Conservation (phyloP, 2,797 vertebrate species). For the Gallirallus australis region DNA sequence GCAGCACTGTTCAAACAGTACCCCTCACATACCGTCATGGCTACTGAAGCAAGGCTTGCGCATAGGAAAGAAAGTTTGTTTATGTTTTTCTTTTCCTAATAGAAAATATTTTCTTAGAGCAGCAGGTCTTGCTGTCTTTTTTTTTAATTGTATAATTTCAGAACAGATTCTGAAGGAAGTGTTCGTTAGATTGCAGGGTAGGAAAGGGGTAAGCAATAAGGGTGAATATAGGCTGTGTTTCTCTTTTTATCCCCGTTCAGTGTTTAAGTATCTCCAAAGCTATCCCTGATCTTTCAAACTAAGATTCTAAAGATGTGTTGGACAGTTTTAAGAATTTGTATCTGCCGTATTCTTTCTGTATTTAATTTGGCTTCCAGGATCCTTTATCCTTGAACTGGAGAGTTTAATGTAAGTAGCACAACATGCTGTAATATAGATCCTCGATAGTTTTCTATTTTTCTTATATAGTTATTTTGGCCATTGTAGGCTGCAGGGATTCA, state of each 20-base stretch:
- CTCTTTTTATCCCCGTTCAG: not conserved
- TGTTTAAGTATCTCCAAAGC: not conserved
- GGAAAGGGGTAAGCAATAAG: not conserved
- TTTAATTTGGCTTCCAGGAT: not conserved
- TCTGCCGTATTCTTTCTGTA: not conserved
- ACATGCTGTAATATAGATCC: not conserved
- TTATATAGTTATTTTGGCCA: slow-evolving; percentile 7
- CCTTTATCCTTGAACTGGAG: not conserved
- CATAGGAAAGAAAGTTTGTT: slow-evolving; percentile 6
- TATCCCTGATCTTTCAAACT: not conserved
- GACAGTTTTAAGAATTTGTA: not conserved
- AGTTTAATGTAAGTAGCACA: not conserved
- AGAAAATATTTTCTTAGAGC: slow-evolving; percentile 34
- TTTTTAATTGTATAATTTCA: not conserved
- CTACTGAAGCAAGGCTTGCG: slow-evolving; percentile 59
- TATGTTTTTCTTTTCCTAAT: slow-evolving; percentile 4
- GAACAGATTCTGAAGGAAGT: not conserved
- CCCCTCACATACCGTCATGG: slow-evolving; percentile 21
- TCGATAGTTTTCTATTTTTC: not conserved
- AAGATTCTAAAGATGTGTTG: not conserved
- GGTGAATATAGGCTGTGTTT: not conserved
- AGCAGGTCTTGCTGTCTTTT: not conserved
- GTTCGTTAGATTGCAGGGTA: not conserved
- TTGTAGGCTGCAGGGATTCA: slow-evolving; percentile 7
- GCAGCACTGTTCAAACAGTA: slow-evolving; percentile 51